Conservation (phyloP, 1,140 invertebrate species). For the Psix sp. region DNA sequence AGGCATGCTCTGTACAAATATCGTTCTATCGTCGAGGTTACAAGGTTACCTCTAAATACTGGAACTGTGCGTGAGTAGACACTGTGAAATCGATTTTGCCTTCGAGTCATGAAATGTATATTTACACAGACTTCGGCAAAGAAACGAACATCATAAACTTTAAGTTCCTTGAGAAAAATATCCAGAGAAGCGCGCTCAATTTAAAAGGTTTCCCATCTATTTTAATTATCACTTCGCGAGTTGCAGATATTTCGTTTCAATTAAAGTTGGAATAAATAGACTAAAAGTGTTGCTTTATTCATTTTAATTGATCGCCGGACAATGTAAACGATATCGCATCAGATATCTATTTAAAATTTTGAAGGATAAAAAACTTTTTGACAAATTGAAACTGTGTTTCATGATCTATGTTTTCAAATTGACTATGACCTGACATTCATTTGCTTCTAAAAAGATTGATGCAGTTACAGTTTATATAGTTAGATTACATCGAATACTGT, state of each 20-base stretch:
- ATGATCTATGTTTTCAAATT: constrained; percentile 3
- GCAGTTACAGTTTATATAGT: not conserved
- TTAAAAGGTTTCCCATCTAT: constrained; percentile 39
- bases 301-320: constrained; percentile 11
- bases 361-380: constrained; percentile 11
- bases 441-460: not conserved
- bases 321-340: constrained; percentile 10
- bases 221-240: constrained; percentile 41
- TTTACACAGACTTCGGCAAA: constrained; percentile 45
- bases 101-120: constrained; percentile 51
- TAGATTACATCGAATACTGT: too few relatives aligned
- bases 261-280: constrained; percentile 50
- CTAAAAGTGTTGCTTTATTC: constrained; percentile 31
- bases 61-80: constrained; percentile 72
- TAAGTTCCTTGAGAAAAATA: constrained; percentile 35
- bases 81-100: constrained; percentile 53
- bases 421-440: not conserved
- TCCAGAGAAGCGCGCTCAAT: constrained; percentile 10
- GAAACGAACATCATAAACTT: constrained; percentile 47
- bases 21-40: constrained; percentile 86
- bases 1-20: constrained; percentile 88
- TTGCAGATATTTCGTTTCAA: constrained; percentile 31
- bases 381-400: constrained; percentile 9
- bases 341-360: too few relatives aligned
- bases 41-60: constrained; percentile 78